These are phyloP conservation scores for Sthenelais limicola DNA, from an alignment of 2,888 invertebrate species.

Conservation along the genomic window DNA sequence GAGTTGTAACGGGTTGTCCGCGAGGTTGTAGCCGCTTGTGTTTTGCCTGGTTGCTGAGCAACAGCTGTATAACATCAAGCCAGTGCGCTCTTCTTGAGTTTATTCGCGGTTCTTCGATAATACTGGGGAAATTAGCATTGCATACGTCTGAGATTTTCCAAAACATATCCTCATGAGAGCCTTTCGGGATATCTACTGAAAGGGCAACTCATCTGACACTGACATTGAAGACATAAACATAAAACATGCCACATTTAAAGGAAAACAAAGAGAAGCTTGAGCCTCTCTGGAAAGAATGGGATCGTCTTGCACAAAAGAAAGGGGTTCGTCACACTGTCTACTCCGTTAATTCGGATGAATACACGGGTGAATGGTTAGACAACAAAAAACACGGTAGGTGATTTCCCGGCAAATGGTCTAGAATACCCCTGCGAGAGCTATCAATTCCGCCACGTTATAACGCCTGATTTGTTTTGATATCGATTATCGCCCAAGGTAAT, in stretches of 20 bases:
- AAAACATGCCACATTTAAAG: constrained; percentile 50
- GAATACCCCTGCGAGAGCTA: background rate
- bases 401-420: no score
- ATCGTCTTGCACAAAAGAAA: constrained; percentile 70
- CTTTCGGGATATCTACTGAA: no score
- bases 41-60: constrained; percentile 17
- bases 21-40: no score
- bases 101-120: no score
- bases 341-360: constrained; percentile 71
- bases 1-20: constrained; percentile 15
- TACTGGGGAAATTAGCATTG: no score
- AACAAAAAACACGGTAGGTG: constrained; percentile 71
- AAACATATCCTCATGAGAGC: no score
- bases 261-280: constrained; percentile 56
- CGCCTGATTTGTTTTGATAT: no score
- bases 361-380: constrained; percentile 72
- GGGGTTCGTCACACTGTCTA: constrained; percentile 71
- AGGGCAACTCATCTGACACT: no score
- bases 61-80: no score
- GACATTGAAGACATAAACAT: background rate
- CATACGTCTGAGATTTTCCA: no score
- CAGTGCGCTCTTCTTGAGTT: no score
- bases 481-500: no score
- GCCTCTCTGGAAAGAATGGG: constrained; percentile 71
- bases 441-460: background rate